Percentiles rank a stretch among this genome's conserved stretches.
Evolutionary conservation across 2,113 vertebrate genomes (phyloP).

Genomic region (Heloderma charlesbogerti): DNA sequence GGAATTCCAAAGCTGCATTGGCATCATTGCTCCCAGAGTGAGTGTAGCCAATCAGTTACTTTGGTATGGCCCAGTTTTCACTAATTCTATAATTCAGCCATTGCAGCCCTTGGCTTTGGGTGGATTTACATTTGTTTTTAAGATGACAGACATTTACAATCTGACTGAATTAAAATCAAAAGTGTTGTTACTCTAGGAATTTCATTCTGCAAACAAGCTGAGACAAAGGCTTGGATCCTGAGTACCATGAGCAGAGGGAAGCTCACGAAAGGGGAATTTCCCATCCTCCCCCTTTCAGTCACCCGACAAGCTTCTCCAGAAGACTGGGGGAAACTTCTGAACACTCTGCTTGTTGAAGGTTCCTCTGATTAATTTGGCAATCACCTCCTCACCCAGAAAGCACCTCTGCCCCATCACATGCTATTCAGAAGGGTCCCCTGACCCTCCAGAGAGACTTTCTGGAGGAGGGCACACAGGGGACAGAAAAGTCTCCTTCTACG

Average conservation of each 20-base stretch:
- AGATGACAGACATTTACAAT: neutral
- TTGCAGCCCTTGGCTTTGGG: neutral
- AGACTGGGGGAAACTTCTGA: neutral
- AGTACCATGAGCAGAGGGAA: neutral
- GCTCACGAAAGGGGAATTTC: neutral
- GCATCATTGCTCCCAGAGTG: neutral
- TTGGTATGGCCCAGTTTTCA: neutral
- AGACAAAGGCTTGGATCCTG: neutral
- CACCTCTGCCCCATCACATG: neutral
- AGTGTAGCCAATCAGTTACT: neutral
- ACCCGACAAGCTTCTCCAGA: neutral
- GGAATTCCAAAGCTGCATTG: neutral
- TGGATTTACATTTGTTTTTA: neutral
- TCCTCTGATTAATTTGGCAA: neutral
- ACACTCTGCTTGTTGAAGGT: neutral
- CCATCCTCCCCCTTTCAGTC: neutral
- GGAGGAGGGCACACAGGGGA: neutral
- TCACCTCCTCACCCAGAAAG: neutral
- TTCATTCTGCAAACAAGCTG: neutral
- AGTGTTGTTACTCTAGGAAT: neutral
- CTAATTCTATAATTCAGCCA: neutral
- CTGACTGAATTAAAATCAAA: neutral
- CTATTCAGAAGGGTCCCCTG: neutral
- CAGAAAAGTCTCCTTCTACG: neutral
- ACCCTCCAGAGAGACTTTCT: neutral